Conservation (phyloP, 2,797 vertebrate genomes). For the Epinephelus coioides region DNA sequence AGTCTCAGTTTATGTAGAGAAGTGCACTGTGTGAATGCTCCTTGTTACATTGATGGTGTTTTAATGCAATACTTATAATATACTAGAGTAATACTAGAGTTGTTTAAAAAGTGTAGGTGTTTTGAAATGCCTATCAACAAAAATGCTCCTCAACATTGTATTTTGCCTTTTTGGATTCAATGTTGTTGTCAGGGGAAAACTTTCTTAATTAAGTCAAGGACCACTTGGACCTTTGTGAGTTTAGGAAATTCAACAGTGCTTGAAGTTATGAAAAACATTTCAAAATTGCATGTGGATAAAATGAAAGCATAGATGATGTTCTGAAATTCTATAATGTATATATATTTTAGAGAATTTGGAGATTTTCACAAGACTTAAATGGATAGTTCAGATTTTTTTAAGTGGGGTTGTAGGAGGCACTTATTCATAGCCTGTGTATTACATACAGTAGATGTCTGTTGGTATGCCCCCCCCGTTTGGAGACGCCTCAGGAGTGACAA, state of each 20-base stretch:
- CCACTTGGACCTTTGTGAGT: background rate
- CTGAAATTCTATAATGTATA: background rate
- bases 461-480: no score
- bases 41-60: background rate
- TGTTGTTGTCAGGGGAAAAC: background rate
- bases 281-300: no score
- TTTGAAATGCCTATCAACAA: background rate
- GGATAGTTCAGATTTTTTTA: no score
- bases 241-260: background rate
- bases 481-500: no score
- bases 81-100: no score
- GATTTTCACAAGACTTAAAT: no score
- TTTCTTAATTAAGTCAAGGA: background rate
- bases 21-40: background rate
- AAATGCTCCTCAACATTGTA: background rate
- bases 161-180: conserved; percentile 1
- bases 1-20: background rate
- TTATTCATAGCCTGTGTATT: no score
- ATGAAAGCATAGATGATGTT: background rate
- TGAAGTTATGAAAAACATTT: background rate
- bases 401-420: no score
- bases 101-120: background rate
- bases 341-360: no score
- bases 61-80: conserved; percentile 13
- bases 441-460: no score